phyloP scores from a whole-genome alignment of 2,113 vertebrate species.

The Dasypus novemcinctus region DNA sequence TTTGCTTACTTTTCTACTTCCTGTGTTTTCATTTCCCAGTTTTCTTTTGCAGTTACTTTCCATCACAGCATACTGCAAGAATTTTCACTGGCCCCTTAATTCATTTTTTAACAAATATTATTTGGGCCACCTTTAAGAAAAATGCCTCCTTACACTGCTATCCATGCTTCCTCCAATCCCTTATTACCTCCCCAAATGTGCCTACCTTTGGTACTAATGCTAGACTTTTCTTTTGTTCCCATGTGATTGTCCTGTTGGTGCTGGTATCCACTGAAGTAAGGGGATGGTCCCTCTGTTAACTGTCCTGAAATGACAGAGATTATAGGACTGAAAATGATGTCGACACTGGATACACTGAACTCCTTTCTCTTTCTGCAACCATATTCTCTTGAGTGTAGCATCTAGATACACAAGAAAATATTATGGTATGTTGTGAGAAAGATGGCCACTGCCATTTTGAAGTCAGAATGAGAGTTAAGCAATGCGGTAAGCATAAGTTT shows the following conservation, averaged over 20 bases:
- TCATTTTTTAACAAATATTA: neutral
- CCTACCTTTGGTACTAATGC: neutral
- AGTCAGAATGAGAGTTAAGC: neutral
- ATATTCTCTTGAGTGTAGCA: neutral
- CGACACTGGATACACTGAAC: neutral
- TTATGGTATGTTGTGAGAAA: neutral
- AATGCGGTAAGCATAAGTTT: neutral
- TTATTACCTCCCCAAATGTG: neutral
- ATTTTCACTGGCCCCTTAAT: neutral
- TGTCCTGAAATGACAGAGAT: neutral
- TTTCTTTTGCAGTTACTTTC: neutral
- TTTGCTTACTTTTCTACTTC: neutral
- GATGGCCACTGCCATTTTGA: neutral
- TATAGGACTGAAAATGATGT: neutral
- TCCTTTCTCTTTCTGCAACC: neutral
- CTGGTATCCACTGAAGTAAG: neutral
- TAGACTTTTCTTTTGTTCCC: neutral
- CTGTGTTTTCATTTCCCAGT: neutral
- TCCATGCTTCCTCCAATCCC: neutral
- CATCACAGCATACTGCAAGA: neutral
- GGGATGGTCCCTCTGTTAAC: neutral
- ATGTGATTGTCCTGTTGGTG: neutral
- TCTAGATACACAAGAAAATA: neutral
- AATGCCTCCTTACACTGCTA: rapidly evolving
- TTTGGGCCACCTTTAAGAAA: neutral